phyloP scores from a whole-genome alignment of 2,888 invertebrate species.

The Caenorhabditis angaria region DNA sequence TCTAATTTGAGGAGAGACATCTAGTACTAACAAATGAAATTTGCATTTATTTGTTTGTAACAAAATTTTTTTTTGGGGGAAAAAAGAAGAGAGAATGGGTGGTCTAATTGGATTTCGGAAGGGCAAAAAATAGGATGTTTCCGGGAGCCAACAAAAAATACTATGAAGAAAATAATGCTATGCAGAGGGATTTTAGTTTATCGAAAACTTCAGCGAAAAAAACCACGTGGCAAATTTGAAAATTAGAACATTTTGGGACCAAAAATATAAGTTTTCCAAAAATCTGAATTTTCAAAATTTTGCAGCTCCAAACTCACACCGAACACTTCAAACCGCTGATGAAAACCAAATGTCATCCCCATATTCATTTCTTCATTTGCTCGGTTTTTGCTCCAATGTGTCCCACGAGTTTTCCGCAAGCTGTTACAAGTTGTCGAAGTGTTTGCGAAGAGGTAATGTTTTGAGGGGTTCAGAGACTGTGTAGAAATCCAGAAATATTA shows the following conservation, averaged over 20 bases:
- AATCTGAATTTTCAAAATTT: neutral
- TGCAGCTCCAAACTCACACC: slow-evolving; percentile 66
- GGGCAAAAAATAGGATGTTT: too few relatives aligned
- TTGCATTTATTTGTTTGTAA: too few relatives aligned
- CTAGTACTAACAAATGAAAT: neutral
- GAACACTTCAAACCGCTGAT: slow-evolving; percentile 71
- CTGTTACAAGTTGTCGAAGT: slow-evolving; percentile 86
- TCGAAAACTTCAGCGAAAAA: too few relatives aligned
- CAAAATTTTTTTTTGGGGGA: neutral
- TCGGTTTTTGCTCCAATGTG: slow-evolving; percentile 90
- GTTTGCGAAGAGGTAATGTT: slow-evolving; percentile 80
- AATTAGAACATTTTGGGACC: slow-evolving; percentile 2
- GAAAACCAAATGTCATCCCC: slow-evolving; percentile 69
- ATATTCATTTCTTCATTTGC: slow-evolving; percentile 82
- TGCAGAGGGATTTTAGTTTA: too few relatives aligned
- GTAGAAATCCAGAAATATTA: too few relatives aligned
- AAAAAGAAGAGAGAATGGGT: slow-evolving; percentile 3
- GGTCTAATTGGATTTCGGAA: slow-evolving; percentile 31
- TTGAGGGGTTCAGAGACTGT: too few relatives aligned
- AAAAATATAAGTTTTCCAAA: neutral
- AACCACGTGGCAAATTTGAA: neutral
- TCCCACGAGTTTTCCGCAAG: slow-evolving; percentile 79
- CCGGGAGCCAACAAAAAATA: slow-evolving; percentile 11
- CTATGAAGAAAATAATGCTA: slow-evolving; percentile 1
- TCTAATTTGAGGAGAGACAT: neutral